Base-by-base conservation (phyloP, 2,888 invertebrate genomes). In the Scaptomyza caliginosa region DNA sequence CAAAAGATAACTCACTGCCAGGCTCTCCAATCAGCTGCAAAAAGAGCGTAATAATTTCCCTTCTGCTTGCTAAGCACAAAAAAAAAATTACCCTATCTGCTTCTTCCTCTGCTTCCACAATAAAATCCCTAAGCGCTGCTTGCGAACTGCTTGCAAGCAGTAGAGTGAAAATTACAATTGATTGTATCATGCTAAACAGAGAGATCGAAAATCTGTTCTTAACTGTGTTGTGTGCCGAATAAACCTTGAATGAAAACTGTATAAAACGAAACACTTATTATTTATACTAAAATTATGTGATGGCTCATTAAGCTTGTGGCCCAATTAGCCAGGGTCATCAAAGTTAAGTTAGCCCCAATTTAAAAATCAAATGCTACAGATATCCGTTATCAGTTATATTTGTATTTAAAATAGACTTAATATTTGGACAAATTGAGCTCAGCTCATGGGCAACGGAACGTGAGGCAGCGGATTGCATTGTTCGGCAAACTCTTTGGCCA, bases 381-480 rank as follows among this genome's bases (percentile, higher is more conserved):
- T 43, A 10, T 40, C 6, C 7, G n/a, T n/a, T 34, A 11, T 13
- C 3, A 16, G 8, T 11, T n/a, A 1, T 32, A 50, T 38, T 45
- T 56, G 17, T 38, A 16, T 21, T 16, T 13, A 34, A 19, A 28
- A 45, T n/a, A 7, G 0, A 24, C 3, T 21, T 46, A 16, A 26
- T 7, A 17, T 48, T 28, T 49, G 38, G 45, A 7, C 19, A 6
- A 13, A 42, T 16, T 34, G 21, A 30, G 43, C 46, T 79, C 48
- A 88, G 46, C 60, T 74, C 57, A 70, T 74, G 26, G 90, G 89
- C 67, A 90, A 51, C 26, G 89, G 85, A 21, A 90, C 89, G 58
- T 90, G 90, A 7, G 90, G 90, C 74, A 90, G 60, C 0, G 90
- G 90, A 68, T 90, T 90, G 56, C 90, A 90, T 38, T 90, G 87